Conservation (phyloP, 2,888 invertebrate species). For the Nomada hirtipes region DNA sequence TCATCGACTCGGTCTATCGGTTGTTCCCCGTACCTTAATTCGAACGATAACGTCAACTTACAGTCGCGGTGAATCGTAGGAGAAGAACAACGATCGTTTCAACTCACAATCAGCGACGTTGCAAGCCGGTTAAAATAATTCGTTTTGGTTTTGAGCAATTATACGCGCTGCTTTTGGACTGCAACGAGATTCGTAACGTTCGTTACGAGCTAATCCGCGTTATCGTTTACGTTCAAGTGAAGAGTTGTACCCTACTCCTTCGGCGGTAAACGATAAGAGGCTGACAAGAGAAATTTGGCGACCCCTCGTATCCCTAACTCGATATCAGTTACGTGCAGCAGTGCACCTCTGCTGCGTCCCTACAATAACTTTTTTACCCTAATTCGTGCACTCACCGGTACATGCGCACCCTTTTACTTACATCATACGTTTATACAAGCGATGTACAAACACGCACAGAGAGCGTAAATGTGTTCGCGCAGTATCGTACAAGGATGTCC, state of each 20-base stretch:
- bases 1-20: neutral
- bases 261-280: too few relatives aligned
- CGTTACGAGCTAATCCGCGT: too few relatives aligned
- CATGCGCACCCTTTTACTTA: neutral
- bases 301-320: neutral
- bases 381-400: neutral
- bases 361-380: neutral
- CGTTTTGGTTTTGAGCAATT: slow-evolving; percentile 28
- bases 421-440: slow-evolving; percentile 7
- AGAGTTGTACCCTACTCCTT: neutral
- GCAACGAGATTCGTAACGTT: neutral
- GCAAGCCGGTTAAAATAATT: neutral
- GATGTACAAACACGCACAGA: slow-evolving; percentile 26
- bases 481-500: slow-evolving; percentile 8
- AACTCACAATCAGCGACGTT: neutral
- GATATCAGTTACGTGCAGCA: neutral
- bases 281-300: slow-evolving; percentile 7
- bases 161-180: neutral
- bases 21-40: neutral
- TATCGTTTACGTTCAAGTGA: too few relatives aligned
- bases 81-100: neutral
- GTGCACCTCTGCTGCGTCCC: neutral
- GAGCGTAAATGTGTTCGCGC: slow-evolving; percentile 18
- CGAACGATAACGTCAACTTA: neutral
- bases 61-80: neutral